These are phyloP conservation scores for Chaenogobius annularis DNA, from an alignment of 2,113 vertebrate genomes.

Conservation along the genomic window DNA sequence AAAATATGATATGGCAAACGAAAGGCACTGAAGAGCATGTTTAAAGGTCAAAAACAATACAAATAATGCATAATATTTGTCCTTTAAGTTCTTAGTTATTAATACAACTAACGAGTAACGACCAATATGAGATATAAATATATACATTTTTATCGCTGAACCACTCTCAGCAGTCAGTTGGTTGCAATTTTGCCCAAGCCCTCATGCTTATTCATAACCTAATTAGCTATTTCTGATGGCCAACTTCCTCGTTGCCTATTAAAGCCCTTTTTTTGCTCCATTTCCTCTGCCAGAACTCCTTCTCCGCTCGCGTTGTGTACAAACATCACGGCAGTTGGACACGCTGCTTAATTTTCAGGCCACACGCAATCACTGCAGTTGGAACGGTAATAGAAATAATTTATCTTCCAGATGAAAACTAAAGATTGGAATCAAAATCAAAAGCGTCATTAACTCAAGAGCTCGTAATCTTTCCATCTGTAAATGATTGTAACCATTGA, in stretches of 20 bases:
- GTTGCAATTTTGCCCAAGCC: neutral
- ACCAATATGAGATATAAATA: no score
- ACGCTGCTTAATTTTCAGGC: neutral
- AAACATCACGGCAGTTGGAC: conserved; percentile 8
- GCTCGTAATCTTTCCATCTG: conserved; percentile 7
- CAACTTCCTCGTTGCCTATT: neutral
- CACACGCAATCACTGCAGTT: neutral
- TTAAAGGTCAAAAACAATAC: no score
- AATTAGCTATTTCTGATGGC: conserved; percentile 10
- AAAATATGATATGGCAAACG: no score
- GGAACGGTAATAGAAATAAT: neutral
- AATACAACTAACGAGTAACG: no score
- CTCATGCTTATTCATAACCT: neutral
- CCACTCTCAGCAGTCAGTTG: neutral
- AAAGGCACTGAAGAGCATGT: no score
- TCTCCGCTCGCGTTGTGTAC: neutral
- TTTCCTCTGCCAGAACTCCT: neutral
- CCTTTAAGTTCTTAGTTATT: no score
- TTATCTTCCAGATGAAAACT: neutral
- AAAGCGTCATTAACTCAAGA: neutral
- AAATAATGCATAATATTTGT: no score
- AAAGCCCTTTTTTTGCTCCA: neutral
- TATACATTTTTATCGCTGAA: no score
- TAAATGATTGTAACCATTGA: conserved; percentile 1
- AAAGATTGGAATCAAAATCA: neutral